Base-by-base conservation (phyloP, 2,888 invertebrate species). In the Eremobia ochroleuca region DNA sequence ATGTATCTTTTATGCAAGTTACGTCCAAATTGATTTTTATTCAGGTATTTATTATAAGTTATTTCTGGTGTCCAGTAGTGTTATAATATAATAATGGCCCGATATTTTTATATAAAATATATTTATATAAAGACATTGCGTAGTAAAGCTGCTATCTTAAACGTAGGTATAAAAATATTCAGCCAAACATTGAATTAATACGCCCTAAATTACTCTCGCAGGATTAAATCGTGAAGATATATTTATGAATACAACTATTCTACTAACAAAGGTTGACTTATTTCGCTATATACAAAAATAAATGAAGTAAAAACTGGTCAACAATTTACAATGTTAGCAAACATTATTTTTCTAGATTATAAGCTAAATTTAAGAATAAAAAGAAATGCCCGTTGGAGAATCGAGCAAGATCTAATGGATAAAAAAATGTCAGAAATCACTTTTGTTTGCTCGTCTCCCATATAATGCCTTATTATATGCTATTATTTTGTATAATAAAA, bases 351-450 rank as follows among this genome's bases (percentile, higher is more conserved):
- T 75, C 43, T 77, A 77, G 13, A 62, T n/a, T 67, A 43, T 65
- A 76, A 61, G 28, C 77, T 85, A 86, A 72, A 58, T 18, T 78
- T 83, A 78, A 62, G 25, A 55, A 66, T 76, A 77, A 62, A 76
- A 74, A 46, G 69, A 77, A 88, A 88, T 88, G 86, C 87, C 88
- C 88, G 64, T 81, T 80, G 66, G 69, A 82, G 52, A 58, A 34
- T 73, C 49, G 80, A 87, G 81, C 81, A 76, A 61, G 43, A 61
- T 71, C 40, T 25, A 65, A 76, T 37, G 13, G 28, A 73, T 65
- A 76, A 52, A 55, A 67, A 59, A 34, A 28, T 37, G 25, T 64
- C 40, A 37, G 0, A 71, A 70, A 62, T 77, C 21, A 55, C 64
- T 75, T 70, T 58, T 34, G 21, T 77, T 73, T 65, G 73, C 77